A percentile compares a stretch with the other conserved stretches of the same genome.
Conservation (phyloP, 2,888 invertebrate genomes). For the Nomada goodeniana region DNA sequence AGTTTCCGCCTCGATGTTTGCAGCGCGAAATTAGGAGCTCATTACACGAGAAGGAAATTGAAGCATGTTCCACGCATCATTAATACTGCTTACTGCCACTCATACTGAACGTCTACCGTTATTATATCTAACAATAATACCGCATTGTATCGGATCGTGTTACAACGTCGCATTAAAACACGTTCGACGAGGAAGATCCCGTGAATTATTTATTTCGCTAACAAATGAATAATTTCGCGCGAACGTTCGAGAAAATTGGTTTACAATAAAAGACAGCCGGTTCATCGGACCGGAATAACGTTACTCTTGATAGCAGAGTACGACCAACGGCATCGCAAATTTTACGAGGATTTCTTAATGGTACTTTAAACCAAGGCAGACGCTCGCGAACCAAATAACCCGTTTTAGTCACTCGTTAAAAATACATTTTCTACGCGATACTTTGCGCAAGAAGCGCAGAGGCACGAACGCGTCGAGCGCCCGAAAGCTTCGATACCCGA, state of each 20-base stretch:
- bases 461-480: background rate
- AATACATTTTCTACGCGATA: conserved; percentile 43
- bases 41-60: conserved; percentile 15
- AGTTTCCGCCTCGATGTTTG: conserved; percentile 43
- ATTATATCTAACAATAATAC: conserved; percentile 15
- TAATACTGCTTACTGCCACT: conserved; percentile 32
- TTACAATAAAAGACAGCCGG: conserved; percentile 40
- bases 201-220: conserved; percentile 14
- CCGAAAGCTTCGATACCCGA: conserved; percentile 6
- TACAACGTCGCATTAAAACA: background rate
- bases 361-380: conserved; percentile 49
- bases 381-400: conserved; percentile 44
- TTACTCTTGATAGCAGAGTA: conserved; percentile 52
- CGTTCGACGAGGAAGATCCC: background rate
- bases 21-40: conserved; percentile 20
- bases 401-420: conserved; percentile 56
- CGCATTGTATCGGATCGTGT: background rate
- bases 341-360: conserved; percentile 60
- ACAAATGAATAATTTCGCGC: conserved; percentile 31
- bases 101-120: conserved; percentile 24
- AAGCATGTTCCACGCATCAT: conserved; percentile 1
- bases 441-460: conserved; percentile 9
- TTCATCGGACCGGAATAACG: conserved; percentile 45
- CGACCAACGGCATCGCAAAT: conserved; percentile 47
- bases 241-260: conserved; percentile 41